Evolutionary conservation across 2,797 vertebrate genomes (phyloP), one percentile per base, ranked within the genome.

Genomic region (Carapus acus): DNA sequence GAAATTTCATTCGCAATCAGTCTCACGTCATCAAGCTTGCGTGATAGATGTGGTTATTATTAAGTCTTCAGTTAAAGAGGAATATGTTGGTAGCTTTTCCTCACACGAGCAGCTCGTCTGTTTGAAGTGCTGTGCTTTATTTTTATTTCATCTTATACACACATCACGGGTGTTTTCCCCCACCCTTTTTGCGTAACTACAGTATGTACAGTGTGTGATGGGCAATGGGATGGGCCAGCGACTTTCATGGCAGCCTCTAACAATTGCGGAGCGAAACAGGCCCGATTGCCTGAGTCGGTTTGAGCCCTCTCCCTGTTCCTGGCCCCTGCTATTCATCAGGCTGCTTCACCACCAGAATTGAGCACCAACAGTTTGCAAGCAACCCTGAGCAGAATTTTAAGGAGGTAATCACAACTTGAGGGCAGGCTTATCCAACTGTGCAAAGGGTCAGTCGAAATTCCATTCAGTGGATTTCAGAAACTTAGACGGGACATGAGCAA

Each of bases 281-380:
- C 49, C 36, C 20, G 56, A 63, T 66, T 44, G 58, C 43, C 49
- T 42, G 6, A 14, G 48, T 62, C 59, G 24, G 11, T 44, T 71
- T 29, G 23, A 8, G 20, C 31, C 36, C 34, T 54, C 38, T 53
- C 62, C 58, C 67, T 64, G 61, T 64, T 29, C 37, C 53, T 29
- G 74, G 69, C 78, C 77, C 53, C 74, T 52, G 64, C 64, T 65
- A 65, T 69, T 84, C 76, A 78, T 65, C 47, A 63, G 46, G 43
- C 44, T 45, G 29, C 58, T 62, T 9, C 60, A 58, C 40, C 18
- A 21, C 0, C 11, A 40, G 55, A 59, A 49, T n/a, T 47, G 53
- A 1, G 2, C 24, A 8, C 54, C 29, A 39, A 66, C 9, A 55
- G 14, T 61, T 54, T 44, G 39, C 60, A 65, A 54, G 50, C 55